Conservation (phyloP, 2,888 invertebrate genomes). For the Anoncus sp. region DNA sequence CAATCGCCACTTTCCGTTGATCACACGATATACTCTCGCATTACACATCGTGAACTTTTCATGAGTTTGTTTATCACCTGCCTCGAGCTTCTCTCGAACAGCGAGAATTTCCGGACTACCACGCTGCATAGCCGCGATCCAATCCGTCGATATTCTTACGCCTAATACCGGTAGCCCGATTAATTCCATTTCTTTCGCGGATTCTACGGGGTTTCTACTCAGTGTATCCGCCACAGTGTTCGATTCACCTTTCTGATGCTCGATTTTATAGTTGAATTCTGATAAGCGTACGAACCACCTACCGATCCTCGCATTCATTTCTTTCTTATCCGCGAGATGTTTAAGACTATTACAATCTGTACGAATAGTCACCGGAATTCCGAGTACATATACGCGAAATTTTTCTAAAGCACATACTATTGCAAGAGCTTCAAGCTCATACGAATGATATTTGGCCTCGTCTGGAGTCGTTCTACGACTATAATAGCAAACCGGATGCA, state of each 20-base stretch:
- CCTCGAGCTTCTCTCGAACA: conserved; percentile 11
- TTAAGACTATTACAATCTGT: conserved; percentile 71
- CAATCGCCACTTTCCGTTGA: no score
- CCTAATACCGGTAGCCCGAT: conserved; percentile 49
- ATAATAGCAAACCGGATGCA: conserved; percentile 74
- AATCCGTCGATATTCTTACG: conserved; percentile 57
- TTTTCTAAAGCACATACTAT: no score
- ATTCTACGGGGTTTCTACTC: conserved; percentile 63
- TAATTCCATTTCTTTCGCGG: conserved; percentile 36
- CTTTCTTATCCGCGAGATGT: conserved; percentile 67
- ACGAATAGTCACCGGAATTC: no score
- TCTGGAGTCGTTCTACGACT: conserved; percentile 62
- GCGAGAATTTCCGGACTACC: conserved; percentile 36
- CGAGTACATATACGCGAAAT: no score
- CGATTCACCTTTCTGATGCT: conserved; percentile 64
- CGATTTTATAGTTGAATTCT: conserved; percentile 67
- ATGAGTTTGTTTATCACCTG: no score
- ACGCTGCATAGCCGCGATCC: conserved; percentile 57
- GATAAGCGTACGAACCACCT: conserved; percentile 66
- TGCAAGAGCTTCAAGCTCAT: no score
- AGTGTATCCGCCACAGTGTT: conserved; percentile 70
- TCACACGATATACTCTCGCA: no score
- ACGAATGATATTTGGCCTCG: no score
- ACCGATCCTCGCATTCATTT: conserved; percentile 67
- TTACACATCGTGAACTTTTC: no score